phyloP scores from a whole-genome alignment of 2,888 invertebrate genomes.

The Listrodromus nycthemerus region DNA sequence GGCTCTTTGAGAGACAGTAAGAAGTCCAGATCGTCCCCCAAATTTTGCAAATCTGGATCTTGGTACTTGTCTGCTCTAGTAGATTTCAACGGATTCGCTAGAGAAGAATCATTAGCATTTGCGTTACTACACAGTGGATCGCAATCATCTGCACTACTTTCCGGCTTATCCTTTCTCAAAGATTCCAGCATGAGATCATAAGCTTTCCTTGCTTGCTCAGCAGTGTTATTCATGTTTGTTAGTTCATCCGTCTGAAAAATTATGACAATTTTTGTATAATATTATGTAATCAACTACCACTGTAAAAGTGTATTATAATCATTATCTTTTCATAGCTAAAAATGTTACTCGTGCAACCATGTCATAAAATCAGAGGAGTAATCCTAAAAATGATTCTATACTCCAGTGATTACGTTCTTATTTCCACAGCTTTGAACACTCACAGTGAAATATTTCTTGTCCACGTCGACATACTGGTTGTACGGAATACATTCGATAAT shows the following conservation, averaged over 20 bases:
- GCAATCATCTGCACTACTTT: neutral
- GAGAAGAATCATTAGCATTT: neutral
- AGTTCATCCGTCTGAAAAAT: constrained; percentile 76
- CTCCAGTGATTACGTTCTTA: too few species aligned
- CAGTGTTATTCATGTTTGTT: constrained; percentile 71
- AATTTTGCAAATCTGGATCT: constrained; percentile 30
- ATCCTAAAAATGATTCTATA: too few species aligned
- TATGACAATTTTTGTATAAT: neutral
- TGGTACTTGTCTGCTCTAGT: neutral
- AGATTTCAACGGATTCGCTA: neutral
- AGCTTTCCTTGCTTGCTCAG: constrained; percentile 68
- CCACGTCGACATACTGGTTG: constrained; percentile 83
- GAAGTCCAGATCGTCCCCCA: constrained; percentile 79
- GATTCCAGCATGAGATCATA: constrained; percentile 52
- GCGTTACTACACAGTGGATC: neutral
- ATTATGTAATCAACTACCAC: neutral
- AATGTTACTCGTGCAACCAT: too few species aligned
- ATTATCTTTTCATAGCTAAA: too few species aligned
- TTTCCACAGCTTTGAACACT: constrained; percentile 55
- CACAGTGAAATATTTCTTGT: constrained; percentile 83
- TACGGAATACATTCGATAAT: constrained; percentile 85
- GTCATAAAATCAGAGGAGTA: too few species aligned
- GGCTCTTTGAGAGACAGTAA: constrained; percentile 78
- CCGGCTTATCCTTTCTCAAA: constrained; percentile 4
- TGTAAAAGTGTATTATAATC: neutral